phyloP scores from a whole-genome alignment of 2,888 invertebrate genomes.

The Lottia scabra region DNA sequence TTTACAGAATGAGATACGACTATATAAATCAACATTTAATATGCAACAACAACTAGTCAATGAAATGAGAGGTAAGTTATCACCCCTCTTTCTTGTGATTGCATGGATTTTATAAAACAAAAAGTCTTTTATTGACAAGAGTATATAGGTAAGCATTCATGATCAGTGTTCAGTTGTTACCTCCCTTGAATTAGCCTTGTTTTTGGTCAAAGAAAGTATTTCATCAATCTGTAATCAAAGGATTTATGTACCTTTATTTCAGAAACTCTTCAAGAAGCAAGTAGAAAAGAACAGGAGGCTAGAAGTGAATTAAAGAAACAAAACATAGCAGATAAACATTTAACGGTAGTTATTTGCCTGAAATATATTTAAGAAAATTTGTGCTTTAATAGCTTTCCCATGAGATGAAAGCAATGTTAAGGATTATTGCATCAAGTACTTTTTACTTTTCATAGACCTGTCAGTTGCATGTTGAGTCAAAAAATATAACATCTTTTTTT shows the following conservation, averaged over 20 bases:
- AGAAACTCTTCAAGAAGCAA: conserved; percentile 62
- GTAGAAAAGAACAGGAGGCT: conserved; percentile 54
- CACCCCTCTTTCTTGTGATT: not conserved
- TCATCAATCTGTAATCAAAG: not conserved
- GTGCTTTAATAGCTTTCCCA: too few species aligned
- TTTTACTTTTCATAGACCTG: not conserved
- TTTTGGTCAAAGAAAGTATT: not conserved
- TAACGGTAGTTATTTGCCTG: conserved; percentile 21
- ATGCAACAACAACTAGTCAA: conserved; percentile 64
- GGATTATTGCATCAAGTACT: not conserved
- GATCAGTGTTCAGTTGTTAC: too few species aligned
- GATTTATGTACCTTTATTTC: conserved; percentile 18
- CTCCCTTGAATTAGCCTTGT: not conserved
- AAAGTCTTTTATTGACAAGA: too few species aligned
- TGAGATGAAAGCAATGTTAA: too few species aligned
- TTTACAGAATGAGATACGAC: conserved; percentile 56
- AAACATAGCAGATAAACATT: conserved; percentile 45
- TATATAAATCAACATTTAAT: conserved; percentile 66
- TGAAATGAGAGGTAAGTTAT: conserved; percentile 65
- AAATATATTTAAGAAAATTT: too few species aligned
- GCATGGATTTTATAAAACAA: too few species aligned
- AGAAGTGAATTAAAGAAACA: conserved; percentile 55
- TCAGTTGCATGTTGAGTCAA: too few species aligned
- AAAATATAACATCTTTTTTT: too few species aligned
- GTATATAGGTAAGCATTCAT: too few species aligned